Percentiles rank a stretch among this genome's conserved stretches.
These are phyloP conservation scores for Lacerta viridis DNA, from an alignment of 2,797 vertebrate species.

Conservation along the genomic window DNA sequence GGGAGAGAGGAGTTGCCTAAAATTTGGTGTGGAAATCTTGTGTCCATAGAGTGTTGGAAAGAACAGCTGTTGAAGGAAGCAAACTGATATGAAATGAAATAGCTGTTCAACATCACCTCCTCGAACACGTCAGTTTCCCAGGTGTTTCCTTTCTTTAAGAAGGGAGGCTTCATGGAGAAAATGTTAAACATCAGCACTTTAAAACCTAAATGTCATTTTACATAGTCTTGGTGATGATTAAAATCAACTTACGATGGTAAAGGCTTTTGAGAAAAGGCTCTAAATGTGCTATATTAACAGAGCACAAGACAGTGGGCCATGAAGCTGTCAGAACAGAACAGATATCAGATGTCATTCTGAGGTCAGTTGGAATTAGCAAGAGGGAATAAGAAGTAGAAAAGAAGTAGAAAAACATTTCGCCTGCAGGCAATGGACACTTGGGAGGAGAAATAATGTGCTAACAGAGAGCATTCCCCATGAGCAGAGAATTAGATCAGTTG, in stretches of 20 bases:
- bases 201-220: background rate
- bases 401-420: background rate
- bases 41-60: too few relatives aligned
- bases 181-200: background rate
- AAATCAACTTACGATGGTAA: background rate
- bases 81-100: slow-evolving; percentile 52
- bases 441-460: slow-evolving; percentile 30
- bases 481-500: background rate
- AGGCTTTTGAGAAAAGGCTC: too few relatives aligned
- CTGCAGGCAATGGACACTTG: slow-evolving; percentile 2
- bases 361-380: background rate
- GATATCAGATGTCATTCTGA: background rate
- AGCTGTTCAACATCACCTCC: slow-evolving; percentile 10
- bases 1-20: slow-evolving; percentile 23
- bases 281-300: background rate
- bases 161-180: background rate
- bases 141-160: background rate
- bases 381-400: background rate
- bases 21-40: slow-evolving; percentile 14
- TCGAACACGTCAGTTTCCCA: background rate
- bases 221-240: background rate
- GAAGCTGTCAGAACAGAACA: background rate
- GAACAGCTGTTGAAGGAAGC: slow-evolving; percentile 19
- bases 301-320: background rate
- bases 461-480: background rate